These are phyloP conservation scores for Rhea pennata DNA, from an alignment of 2,113 vertebrate species.

Conservation along the genomic window DNA sequence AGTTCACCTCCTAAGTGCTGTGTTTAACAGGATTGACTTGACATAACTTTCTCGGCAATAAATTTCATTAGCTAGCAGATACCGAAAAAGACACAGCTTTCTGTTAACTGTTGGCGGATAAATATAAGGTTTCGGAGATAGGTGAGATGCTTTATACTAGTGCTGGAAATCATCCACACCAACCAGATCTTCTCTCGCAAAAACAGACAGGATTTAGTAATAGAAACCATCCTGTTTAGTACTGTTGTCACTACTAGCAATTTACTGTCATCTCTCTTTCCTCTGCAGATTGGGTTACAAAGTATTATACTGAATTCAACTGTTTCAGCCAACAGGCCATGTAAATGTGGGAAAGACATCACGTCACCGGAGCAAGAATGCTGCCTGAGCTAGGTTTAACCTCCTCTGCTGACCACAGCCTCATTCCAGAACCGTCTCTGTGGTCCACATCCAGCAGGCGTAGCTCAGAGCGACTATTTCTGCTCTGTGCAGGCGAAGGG, in stretches of 20 bases:
- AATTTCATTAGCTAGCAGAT: slow-evolving; percentile 27
- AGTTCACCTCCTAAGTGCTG: not conserved
- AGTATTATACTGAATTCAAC: rapidly evolving
- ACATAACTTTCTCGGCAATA: slow-evolving; percentile 34
- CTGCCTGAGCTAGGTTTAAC: not conserved
- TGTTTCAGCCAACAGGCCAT: not conserved
- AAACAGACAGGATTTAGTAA: not conserved
- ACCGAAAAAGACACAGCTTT: not conserved
- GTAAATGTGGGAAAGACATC: not conserved
- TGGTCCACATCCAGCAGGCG: no score
- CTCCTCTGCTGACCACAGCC: not conserved
- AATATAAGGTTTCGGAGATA: not conserved
- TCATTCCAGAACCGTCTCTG: no score
- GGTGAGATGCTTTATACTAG: not conserved
- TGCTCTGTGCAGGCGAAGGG: not conserved
- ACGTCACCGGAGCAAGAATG: not conserved
- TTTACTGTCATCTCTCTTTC: not conserved
- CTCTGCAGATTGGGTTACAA: not conserved
- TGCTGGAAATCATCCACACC: slow-evolving; percentile 4
- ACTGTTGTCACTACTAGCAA: not conserved
- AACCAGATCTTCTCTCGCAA: not conserved
- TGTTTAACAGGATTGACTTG: slow-evolving; percentile 2
- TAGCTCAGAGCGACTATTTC: not conserved
- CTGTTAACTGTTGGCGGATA: slow-evolving; percentile 34
- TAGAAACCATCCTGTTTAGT: not conserved